Evolutionary conservation across 2,797 vertebrate genomes (phyloP).

Genomic region (Rhynchotus rufescens): DNA sequence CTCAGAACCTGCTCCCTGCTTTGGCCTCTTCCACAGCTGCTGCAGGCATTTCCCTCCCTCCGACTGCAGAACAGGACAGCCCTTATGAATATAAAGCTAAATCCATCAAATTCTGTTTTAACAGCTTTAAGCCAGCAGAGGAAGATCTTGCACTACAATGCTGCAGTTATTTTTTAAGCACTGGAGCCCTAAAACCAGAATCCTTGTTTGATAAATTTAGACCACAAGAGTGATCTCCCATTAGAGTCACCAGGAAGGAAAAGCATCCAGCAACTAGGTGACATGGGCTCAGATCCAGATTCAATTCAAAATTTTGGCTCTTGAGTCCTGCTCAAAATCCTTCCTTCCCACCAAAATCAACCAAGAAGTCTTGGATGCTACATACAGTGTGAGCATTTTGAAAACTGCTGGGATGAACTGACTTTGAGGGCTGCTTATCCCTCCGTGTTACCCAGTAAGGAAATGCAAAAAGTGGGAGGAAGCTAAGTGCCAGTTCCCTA

Average conservation of each 20-base stretch:
- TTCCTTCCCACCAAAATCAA: neutral
- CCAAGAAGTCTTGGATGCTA: neutral
- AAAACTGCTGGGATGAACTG: neutral
- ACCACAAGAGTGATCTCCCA: neutral
- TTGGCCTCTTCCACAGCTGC: neutral
- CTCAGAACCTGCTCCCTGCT: neutral
- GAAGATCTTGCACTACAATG: conserved; percentile 22
- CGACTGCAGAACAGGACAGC: neutral
- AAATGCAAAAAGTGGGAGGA: neutral
- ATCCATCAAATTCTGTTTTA: neutral
- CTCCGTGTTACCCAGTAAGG: neutral
- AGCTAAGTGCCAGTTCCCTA: neutral
- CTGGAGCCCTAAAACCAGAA: conserved; percentile 16
- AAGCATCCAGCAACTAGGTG: neutral
- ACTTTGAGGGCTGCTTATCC: neutral
- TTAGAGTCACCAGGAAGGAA: neutral
- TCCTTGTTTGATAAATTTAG: conserved; percentile 27
- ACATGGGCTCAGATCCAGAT: neutral
- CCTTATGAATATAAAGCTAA: conserved; percentile 21
- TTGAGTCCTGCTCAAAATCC: neutral
- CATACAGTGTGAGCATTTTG: neutral
- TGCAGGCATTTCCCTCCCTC: rapidly evolving
- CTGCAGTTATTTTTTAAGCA: neutral
- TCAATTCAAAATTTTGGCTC: neutral
- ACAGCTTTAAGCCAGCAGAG: conserved; percentile 3